Base-by-base conservation (phyloP, 2,888 invertebrate species). In the Xylota segnis region DNA sequence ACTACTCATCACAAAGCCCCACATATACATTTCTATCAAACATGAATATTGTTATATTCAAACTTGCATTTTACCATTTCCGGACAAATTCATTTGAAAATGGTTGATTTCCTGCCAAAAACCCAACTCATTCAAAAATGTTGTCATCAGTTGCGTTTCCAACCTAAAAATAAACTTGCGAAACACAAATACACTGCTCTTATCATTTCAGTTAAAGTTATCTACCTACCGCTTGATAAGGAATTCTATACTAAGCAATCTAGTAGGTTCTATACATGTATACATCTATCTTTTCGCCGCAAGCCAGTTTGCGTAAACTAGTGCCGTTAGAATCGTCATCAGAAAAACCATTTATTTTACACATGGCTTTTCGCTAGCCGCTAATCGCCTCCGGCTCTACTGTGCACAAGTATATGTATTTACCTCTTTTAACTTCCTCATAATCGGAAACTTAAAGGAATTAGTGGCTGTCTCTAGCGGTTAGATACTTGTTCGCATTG, bases 321-420 rank as follows among this genome's bases (percentile, higher is more conserved):
- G 18, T 66, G 76, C 68, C 76, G 58, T 59, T 58, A 75, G 9
- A 56, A 47, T 66, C 65, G 75, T 75, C 75, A 76, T 76, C 29
- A 68, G 76, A 76, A 76, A 76, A 68, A 50, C 66, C 58, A 58
- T 43, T 27, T 37, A 16, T 10, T 37, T 23, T 47, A 16, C 4
- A 56, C 32, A 56, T 16, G 56, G 29, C 16, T 59, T 40, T 37
- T 23, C 12, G 16, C 16, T 7, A 45, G 7, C 16, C 6, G 16
- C 16, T 12, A 16, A 4, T 9, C 12, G 43, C 43, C 43, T 12
- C n/a, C 10, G 40, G 10, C n/a, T 27, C 12, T 0, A 7, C 2
- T 10, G 10, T 29, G n/a, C n/a, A n/a, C n/a, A n/a, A n/a, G n/a
- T n/a, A n/a, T n/a, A n/a, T n/a, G 7, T 56, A 6, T 56, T n/a